phyloP scores from a whole-genome alignment of 2,888 invertebrate species.

The Creontiades dilutus region DNA sequence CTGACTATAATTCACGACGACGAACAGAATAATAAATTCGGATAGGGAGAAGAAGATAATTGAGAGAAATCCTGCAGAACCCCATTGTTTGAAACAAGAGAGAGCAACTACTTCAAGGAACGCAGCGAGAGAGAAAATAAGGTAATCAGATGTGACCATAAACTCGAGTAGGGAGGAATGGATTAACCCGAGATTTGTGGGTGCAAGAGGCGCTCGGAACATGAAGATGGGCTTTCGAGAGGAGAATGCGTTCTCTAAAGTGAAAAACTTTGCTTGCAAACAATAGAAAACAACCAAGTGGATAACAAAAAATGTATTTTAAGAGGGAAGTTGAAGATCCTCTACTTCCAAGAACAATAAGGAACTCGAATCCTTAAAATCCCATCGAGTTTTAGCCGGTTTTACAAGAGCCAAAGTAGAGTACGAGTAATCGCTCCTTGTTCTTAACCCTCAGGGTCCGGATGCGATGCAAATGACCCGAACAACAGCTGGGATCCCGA shows the following conservation, averaged over 20 bases:
- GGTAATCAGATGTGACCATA: constrained; percentile 54
- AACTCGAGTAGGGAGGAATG: constrained; percentile 29
- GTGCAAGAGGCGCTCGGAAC: not conserved
- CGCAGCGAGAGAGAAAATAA: not conserved
- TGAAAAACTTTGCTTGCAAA: constrained; percentile 34
- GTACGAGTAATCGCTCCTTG: constrained; percentile 40
- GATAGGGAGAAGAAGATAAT: constrained; percentile 1
- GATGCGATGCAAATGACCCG: constrained; percentile 41
- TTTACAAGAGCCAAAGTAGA: constrained; percentile 23
- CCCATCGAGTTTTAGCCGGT: constrained; percentile 27
- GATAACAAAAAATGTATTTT: constrained; percentile 31
- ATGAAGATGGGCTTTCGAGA: not conserved
- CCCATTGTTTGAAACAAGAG: not conserved
- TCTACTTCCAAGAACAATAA: constrained; percentile 40
- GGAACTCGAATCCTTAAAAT: constrained; percentile 48
- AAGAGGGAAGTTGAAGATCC: constrained; percentile 28
- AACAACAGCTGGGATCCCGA: constrained; percentile 50
- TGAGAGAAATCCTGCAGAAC: not conserved
- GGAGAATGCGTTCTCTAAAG: constrained; percentile 32
- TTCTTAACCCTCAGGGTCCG: constrained; percentile 7
- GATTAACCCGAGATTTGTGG: constrained; percentile 44
- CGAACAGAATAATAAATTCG: too few relatives aligned
- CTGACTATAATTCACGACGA: too few relatives aligned
- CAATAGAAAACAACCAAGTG: constrained; percentile 27
- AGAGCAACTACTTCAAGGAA: not conserved